A percentile compares a stretch with the other conserved stretches of the same genome.
These are phyloP conservation scores for Sylvilagus bachmani DNA, from an alignment of 2,113 vertebrate species.

Conservation along the genomic window DNA sequence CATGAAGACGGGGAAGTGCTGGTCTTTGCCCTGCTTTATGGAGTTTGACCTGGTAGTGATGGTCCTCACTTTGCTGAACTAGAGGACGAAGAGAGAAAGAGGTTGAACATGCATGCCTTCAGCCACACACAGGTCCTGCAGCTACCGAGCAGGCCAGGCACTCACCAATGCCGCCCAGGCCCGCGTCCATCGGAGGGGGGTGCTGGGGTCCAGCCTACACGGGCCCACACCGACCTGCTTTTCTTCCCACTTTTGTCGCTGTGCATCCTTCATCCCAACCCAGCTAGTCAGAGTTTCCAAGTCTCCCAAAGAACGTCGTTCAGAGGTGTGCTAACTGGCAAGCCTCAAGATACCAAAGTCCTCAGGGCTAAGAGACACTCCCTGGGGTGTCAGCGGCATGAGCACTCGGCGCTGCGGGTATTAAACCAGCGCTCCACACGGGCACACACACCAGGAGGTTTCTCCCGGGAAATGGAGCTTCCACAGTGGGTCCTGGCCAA, in stretches of 20 bases:
- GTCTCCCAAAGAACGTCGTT: not conserved
- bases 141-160: not conserved
- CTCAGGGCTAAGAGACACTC: not conserved
- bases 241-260: not conserved
- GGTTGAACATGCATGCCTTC: not conserved
- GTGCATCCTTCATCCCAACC: not conserved
- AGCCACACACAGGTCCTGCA: not conserved
- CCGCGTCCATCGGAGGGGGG: not conserved
- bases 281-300: not conserved
- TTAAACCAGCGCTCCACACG: not conserved
- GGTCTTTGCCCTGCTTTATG: conserved; percentile 99
- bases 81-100: conserved; percentile 79
- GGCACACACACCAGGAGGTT: not conserved
- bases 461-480: not conserved
- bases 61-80: conserved; percentile 99
- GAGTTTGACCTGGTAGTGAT: conserved; percentile 99
- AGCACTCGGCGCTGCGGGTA: too few species aligned
- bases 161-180: not conserved
- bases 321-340: too few species aligned
- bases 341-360: not conserved
- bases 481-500: not conserved
- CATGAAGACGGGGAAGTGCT: conserved; percentile 99
- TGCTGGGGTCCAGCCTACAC: not conserved
- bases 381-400: too few species aligned
- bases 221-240: not conserved